A percentile compares a stretch with the other conserved stretches of the same genome.
These are phyloP conservation scores for Pseudomyrmex dendroicus DNA, from an alignment of 1,140 invertebrate species.

Conservation along the genomic window DNA sequence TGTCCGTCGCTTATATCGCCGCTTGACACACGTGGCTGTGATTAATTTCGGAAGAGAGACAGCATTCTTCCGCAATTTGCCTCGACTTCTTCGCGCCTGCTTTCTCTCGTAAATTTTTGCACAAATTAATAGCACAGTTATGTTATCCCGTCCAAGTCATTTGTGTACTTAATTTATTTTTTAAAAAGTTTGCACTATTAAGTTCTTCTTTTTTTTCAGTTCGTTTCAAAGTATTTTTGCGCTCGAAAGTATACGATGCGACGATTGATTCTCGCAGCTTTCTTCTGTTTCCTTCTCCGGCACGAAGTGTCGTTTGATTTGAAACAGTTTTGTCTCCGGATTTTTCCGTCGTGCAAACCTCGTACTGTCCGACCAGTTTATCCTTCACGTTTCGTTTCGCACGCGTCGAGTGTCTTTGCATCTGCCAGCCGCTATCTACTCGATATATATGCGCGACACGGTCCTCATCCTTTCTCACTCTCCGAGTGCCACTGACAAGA, in stretches of 20 bases:
- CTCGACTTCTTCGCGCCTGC: neutral
- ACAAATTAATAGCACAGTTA: neutral
- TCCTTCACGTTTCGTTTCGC: conserved; percentile 21
- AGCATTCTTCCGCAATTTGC: conserved; percentile 15
- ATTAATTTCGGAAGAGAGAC: conserved; percentile 19
- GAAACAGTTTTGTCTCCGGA: neutral
- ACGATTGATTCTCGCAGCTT: too few species aligned
- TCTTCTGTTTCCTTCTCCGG: neutral
- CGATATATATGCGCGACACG: conserved; percentile 39
- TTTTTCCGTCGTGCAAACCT: conserved; percentile 11
- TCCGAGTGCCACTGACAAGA: conserved; percentile 9
- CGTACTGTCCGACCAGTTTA: conserved; percentile 20
- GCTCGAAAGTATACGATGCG: too few species aligned
- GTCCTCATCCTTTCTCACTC: conserved; percentile 4
- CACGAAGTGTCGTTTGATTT: conserved; percentile 9
- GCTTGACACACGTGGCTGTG: conserved; percentile 28
- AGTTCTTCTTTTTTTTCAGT: too few species aligned
- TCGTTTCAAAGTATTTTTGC: too few species aligned
- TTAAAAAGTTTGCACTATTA: too few species aligned
- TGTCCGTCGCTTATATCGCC: conserved; percentile 38
- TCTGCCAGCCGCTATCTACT: conserved; percentile 42
- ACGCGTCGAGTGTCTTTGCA: conserved; percentile 43
- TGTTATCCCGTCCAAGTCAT: too few species aligned
- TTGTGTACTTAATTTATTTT: too few species aligned
- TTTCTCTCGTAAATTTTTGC: neutral